Base-by-base conservation (phyloP, 2,113 vertebrate genomes). In the Ondatra zibethicus region DNA sequence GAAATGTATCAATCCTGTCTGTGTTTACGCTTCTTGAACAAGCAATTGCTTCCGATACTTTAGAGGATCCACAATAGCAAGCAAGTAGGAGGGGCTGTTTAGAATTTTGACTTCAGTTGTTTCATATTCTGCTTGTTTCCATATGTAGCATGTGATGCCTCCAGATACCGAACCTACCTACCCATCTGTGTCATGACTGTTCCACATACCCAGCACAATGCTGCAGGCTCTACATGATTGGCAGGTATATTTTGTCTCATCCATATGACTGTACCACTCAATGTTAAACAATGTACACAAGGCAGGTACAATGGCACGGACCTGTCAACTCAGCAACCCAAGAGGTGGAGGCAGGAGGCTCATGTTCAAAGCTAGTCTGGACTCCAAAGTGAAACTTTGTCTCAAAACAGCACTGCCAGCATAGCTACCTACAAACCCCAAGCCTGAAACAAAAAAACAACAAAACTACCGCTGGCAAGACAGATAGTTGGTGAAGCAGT, bases 91-190 rank as follows among this genome's bases (percentile, higher is more conserved):
- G n/a, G n/a, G 3, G 11, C 8, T 33, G 27, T 65, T 72, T 91
- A 58, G 31, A 63, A 87, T 88, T 88, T 58, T 31, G 23, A 16
- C 68, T 75, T 86, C 11, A 36, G n/a, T 73, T 70, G 14, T 70
- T 86, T 50, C n/a, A 63, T 42, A 55, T 25, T 95, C 76, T 88
- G 29, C 68, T 68, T 89, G 65, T 85, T 95, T 94, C 95, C 84
- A 0, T 19, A 13, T 11, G 33, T 45, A 39, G 80, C 80, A 27
- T 25, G 29, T 1, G 77, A 66, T 76, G 58, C 80, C 92, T 96
- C 33, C 72, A 80, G 81, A 63, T 33, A 73, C 92, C 84, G 87
- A 13, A 47, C 70, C 84, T 65, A 47, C 70, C 84, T 70, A 33
- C 68, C 87, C 93, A 33, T 81, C 63, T 27, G 27, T 52, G 55